Percentiles rank a stretch among this genome's conserved stretches.
These are phyloP conservation scores for Murina feae DNA, from an alignment of 2,113 vertebrate species.

Conservation along the genomic window DNA sequence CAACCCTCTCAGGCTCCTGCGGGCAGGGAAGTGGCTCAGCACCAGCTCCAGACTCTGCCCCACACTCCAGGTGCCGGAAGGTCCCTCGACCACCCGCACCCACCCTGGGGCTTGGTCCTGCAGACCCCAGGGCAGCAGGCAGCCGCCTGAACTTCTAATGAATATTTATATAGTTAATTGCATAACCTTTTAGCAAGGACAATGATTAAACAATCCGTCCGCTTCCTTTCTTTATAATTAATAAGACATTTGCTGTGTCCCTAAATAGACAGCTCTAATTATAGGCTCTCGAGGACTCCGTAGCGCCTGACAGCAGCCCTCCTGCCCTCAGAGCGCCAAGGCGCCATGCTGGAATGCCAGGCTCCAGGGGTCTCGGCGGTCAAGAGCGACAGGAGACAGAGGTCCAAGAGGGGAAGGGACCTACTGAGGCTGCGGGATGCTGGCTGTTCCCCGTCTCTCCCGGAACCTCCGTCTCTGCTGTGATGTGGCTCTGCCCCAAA, in stretches of 20 bases:
- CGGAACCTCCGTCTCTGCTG: not conserved
- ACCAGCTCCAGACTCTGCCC: not conserved
- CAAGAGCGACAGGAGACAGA: not conserved
- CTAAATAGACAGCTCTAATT: conserved; percentile 83
- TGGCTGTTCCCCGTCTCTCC: not conserved
- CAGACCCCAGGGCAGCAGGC: conserved; percentile 26
- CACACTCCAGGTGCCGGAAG: not conserved
- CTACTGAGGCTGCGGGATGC: not conserved
- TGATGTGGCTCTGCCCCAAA: not conserved
- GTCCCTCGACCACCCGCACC: not conserved
- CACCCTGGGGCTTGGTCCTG: not conserved
- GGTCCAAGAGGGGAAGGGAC: not conserved
- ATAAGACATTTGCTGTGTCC: conserved; percentile 81
- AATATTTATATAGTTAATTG: conserved; percentile 80
- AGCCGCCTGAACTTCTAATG: conserved; percentile 74
- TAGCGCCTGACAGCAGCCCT: conserved; percentile 63
- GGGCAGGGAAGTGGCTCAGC: not conserved
- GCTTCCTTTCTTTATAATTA: conserved; percentile 82
- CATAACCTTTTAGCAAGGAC: conserved; percentile 82
- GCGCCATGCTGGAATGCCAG: not conserved
- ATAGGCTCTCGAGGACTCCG: conserved; percentile 76
- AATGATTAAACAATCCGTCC: conserved; percentile 78
- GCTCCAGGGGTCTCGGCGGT: not conserved
- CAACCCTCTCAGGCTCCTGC: not conserved
- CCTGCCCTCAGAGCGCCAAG: not conserved